These are phyloP conservation scores for Okapia johnstoni DNA, from an alignment of 2,113 vertebrate species.

Conservation along the genomic window DNA sequence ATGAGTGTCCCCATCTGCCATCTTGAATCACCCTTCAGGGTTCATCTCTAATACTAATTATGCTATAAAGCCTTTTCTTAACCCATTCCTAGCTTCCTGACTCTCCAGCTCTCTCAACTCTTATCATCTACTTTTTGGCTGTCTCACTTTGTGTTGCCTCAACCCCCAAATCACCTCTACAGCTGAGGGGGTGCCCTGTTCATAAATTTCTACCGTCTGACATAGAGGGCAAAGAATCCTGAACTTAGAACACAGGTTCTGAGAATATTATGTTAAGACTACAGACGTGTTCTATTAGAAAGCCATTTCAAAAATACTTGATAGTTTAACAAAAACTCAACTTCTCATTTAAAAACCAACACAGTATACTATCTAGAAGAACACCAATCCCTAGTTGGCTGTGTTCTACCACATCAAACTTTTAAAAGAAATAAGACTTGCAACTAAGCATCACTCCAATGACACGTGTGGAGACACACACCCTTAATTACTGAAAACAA, in stretches of 20 bases:
- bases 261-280: not conserved
- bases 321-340: not conserved
- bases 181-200: not conserved
- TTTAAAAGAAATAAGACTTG: not conserved
- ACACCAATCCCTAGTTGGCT: not conserved
- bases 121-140: not conserved
- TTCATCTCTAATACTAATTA: not conserved
- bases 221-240: not conserved
- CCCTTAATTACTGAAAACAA: not conserved
- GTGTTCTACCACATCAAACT: not conserved
- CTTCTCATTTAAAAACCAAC: not conserved
- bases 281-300: not conserved
- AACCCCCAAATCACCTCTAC: not conserved
- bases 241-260: not conserved
- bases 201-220: not conserved
- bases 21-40: not conserved
- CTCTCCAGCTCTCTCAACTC: not conserved
- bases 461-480: not conserved
- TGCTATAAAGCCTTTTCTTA: not conserved
- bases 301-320: not conserved
- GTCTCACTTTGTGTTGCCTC: not conserved
- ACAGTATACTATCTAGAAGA: not conserved
- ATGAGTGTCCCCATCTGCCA: not conserved
- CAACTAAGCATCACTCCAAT: rapidly evolving
- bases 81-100: not conserved